Base-by-base conservation (phyloP, 2,113 vertebrate genomes). In the Urocynchramus pylzowi region DNA sequence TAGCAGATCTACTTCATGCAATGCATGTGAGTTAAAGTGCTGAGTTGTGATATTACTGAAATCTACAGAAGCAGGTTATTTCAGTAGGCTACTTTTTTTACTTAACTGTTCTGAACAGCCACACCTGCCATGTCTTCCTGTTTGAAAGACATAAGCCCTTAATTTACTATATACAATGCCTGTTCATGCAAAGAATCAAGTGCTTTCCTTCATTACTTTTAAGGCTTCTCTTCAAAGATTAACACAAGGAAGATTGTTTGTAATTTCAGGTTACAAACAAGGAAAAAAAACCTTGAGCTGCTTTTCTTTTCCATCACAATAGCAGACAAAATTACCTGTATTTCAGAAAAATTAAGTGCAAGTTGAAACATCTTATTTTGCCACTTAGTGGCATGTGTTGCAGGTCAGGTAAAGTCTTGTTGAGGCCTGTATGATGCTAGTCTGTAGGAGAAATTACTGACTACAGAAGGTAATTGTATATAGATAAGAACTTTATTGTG, bases 1-100 rank as follows among this genome's bases (percentile, higher is more conserved):
- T 97, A 44, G 94, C 98, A 4, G 99, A 99, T 53, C 97, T 99
- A 76, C 94, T 98, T 77, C 99, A 99, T 88, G 96, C 99, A 3
- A 98, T 98, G 39, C 98, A 99, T 41, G 99, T 99, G 94, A 98
- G 98, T 98, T 90, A 23, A 16, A 87, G 24, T 64, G 30, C 35
- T n/a, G 54, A 54, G 13, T 35, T 82, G 31, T 56, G 35, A 5
- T 81, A n/a, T n/a, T 69, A 39, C 33, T 69, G 42, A 91, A 42
- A 84, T 50, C 31, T 69, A 10, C 13, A 39, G 33, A 64, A 91
- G 10, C 24, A 54, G 37, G 19, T 89, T 63, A 59, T 86, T 85
- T 53, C 27, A 84, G 24, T 31, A 83, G 41, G 16, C 35, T 70
- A 57, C 30, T 37, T 56, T 22, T 87, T 85, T 59, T n/a, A 16